Conservation (phyloP, 2,113 vertebrate species). For the Pachyramphus minor region DNA sequence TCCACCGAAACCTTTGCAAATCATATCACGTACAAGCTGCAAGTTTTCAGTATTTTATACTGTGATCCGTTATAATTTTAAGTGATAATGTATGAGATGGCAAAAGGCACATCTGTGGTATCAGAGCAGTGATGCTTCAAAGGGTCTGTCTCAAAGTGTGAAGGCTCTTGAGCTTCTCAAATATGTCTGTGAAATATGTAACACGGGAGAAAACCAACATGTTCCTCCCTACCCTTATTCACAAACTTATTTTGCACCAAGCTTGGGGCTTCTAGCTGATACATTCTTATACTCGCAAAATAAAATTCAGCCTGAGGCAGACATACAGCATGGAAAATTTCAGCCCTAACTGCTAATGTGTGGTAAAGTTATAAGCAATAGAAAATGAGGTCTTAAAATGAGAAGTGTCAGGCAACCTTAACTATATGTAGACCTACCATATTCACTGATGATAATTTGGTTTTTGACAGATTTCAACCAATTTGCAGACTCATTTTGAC, state of each 20-base stretch:
- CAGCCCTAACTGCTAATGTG: constrained; percentile 48
- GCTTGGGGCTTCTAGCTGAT: constrained; percentile 26
- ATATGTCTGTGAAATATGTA: constrained; percentile 58
- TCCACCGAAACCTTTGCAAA: constrained; percentile 43
- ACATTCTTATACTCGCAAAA: constrained; percentile 32
- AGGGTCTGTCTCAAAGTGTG: constrained; percentile 64
- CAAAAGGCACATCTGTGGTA: constrained; percentile 66
- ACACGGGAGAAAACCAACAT: constrained; percentile 43
- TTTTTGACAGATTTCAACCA: constrained; percentile 38
- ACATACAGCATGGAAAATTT: constrained; percentile 56
- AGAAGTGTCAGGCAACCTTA: constrained; percentile 46
- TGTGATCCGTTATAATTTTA: constrained; percentile 55
- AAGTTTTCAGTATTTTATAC: constrained; percentile 49
- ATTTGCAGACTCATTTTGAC: constrained; percentile 36
- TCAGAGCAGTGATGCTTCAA: constrained; percentile 61
- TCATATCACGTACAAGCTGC: constrained; percentile 52
- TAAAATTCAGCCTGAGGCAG: constrained; percentile 64
- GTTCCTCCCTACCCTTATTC: constrained; percentile 55
- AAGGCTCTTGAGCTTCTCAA: constrained; percentile 64
- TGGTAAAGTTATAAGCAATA: constrained; percentile 51
- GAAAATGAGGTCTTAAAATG: constrained; percentile 46
- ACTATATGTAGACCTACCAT: constrained; percentile 16
- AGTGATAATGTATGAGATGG: constrained; percentile 68
- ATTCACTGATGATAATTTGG: not conserved
- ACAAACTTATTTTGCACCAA: constrained; percentile 44